Percentiles rank a stretch among this genome's conserved stretches.
These are phyloP conservation scores for Monoplex corrugatus DNA, from an alignment of 2,888 invertebrate species.

Conservation along the genomic window DNA sequence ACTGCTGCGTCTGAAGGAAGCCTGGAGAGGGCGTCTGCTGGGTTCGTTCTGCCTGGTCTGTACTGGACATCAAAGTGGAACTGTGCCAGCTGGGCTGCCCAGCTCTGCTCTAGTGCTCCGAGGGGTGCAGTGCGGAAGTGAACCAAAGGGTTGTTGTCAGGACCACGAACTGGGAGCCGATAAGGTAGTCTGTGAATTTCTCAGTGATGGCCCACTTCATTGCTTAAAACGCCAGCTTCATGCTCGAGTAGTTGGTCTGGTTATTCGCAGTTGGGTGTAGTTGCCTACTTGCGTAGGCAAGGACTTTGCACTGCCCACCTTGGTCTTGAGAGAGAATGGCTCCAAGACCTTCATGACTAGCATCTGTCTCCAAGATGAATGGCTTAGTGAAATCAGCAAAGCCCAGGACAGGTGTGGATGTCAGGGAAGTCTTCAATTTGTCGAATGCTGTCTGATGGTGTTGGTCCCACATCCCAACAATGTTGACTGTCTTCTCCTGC, in stretches of 20 bases:
- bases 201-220: constrained; percentile 57
- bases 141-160: constrained; percentile 54
- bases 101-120: constrained; percentile 54
- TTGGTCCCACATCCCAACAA: too few relatives aligned
- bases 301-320: constrained; percentile 49
- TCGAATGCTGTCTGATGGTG: too few relatives aligned
- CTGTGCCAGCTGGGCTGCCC: constrained; percentile 52
- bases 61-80: constrained; percentile 53
- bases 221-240: too few relatives aligned
- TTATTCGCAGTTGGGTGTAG: constrained; percentile 54
- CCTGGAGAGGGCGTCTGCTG: constrained; percentile 54
- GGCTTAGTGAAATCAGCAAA: too few relatives aligned
- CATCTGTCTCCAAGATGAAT: too few relatives aligned
- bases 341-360: constrained; percentile 47
- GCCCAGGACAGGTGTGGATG: too few relatives aligned
- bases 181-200: constrained; percentile 56
- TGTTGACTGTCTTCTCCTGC: constrained; percentile 48
- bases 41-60: constrained; percentile 48
- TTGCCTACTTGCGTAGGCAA: constrained; percentile 57
- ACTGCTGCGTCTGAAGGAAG: not conserved
- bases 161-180: constrained; percentile 50
- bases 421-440: too few relatives aligned
- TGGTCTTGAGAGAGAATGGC: constrained; percentile 48
- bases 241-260: constrained; percentile 51
- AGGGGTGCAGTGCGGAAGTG: constrained; percentile 51